These are phyloP conservation scores for Pelvicachromis taeniatus DNA, from an alignment of 2,113 vertebrate species.

Conservation along the genomic window DNA sequence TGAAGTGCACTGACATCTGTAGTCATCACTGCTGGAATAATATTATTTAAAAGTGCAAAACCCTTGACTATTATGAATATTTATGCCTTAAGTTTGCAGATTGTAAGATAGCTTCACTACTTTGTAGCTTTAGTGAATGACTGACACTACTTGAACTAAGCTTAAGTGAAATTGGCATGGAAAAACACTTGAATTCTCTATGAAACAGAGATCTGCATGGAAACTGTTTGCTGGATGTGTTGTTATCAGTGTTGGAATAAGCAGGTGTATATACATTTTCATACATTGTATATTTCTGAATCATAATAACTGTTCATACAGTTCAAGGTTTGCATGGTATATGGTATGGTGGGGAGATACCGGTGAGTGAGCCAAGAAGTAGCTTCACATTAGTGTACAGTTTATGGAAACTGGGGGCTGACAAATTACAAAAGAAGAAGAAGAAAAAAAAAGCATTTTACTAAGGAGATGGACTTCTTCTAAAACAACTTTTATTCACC, in stretches of 20 bases:
- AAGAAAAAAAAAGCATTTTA: neutral
- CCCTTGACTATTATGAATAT: slow-evolving; percentile 15
- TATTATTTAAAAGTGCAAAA: slow-evolving; percentile 18
- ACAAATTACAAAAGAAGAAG: neutral
- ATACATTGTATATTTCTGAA: neutral
- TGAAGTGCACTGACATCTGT: slow-evolving; percentile 24
- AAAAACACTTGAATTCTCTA: neutral
- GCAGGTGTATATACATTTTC: neutral
- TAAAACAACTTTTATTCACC: neutral
- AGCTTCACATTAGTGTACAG: neutral
- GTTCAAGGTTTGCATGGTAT: neutral
- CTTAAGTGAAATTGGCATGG: neutral
- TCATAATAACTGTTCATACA: neutral
- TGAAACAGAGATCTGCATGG: neutral
- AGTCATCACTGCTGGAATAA: neutral
- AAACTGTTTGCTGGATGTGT: neutral
- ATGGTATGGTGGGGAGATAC: neutral
- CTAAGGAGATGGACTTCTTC: neutral
- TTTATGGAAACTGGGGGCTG: neutral
- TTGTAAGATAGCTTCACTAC: neutral
- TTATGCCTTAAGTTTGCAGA: slow-evolving; percentile 1
- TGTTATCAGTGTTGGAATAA: neutral
- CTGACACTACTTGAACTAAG: slow-evolving; percentile 20
- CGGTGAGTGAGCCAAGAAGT: neutral
- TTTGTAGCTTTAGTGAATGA: slow-evolving; percentile 9